These are phyloP conservation scores for Rhinichthys osculus DNA, from an alignment of 2,797 vertebrate genomes.

Conservation along the genomic window DNA sequence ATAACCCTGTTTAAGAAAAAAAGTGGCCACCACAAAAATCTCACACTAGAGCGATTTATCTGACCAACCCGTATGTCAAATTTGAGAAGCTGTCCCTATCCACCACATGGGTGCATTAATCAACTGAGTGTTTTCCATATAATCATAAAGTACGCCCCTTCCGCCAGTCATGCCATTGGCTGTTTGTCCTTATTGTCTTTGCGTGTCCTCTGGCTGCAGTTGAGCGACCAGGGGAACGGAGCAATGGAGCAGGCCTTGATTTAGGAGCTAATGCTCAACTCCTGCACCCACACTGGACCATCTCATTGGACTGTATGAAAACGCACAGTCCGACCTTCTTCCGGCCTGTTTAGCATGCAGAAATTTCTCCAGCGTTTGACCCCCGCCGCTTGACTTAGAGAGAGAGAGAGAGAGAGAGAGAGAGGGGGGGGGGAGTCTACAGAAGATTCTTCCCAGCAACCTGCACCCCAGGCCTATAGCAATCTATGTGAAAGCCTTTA, in stretches of 20 bases:
- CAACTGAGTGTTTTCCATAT: constrained; percentile 67
- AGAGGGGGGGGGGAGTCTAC: constrained; percentile 43
- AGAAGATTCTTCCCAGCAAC: constrained; percentile 25
- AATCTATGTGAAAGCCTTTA: constrained; percentile 77
- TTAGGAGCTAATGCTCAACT: constrained; percentile 56
- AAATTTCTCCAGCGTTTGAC: constrained; percentile 74
- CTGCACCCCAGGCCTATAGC: constrained; percentile 59
- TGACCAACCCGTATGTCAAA: constrained; percentile 48
- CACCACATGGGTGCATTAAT: constrained; percentile 56
- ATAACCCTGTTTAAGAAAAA: constrained; percentile 35
- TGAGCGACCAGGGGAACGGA: constrained; percentile 45
- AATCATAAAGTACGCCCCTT: constrained; percentile 62
- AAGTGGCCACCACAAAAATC: constrained; percentile 31
- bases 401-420: background rate
- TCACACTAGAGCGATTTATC: constrained; percentile 48
- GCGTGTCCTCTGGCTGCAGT: constrained; percentile 51
- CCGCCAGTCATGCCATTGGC: constrained; percentile 58
- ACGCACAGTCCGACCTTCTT: constrained; percentile 71
- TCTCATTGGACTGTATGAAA: constrained; percentile 60
- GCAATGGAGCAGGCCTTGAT: constrained; percentile 44
- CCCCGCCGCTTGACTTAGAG: constrained; percentile 51
- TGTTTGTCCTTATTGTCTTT: constrained; percentile 64
- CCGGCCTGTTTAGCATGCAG: constrained; percentile 72
- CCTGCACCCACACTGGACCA: constrained; percentile 37
- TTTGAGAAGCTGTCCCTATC: constrained; percentile 55